These are phyloP conservation scores for Eclectus roratus DNA, from an alignment of 2,113 vertebrate species.

Conservation along the genomic window DNA sequence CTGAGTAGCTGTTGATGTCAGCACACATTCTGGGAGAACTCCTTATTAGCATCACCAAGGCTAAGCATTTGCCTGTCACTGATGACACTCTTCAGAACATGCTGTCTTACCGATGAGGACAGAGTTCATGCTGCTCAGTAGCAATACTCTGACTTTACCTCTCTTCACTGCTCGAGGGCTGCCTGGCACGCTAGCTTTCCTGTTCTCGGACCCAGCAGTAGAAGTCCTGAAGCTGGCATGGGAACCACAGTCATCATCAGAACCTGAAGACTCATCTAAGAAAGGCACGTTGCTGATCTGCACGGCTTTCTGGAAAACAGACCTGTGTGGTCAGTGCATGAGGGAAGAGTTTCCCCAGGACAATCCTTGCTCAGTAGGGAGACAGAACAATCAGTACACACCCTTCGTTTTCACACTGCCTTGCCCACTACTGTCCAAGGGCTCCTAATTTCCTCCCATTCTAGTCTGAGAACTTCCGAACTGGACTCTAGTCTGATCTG, in stretches of 20 bases:
- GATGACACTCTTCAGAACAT: background rate
- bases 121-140: background rate
- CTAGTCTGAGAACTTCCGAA: background rate
- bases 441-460: background rate
- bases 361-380: background rate
- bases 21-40: background rate
- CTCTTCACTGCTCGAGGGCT: constrained; percentile 87
- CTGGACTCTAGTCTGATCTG: background rate
- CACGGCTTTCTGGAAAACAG: constrained; percentile 81
- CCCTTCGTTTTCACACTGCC: background rate
- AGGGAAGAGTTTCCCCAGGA: background rate
- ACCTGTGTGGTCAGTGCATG: background rate
- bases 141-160: constrained; percentile 65
- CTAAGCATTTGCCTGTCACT: background rate
- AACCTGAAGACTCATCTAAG: constrained; percentile 86
- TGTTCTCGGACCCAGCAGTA: constrained; percentile 73
- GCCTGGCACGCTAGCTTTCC: constrained; percentile 80
- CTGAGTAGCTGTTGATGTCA: background rate
- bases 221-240: constrained; percentile 85
- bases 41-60: background rate
- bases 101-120: background rate
- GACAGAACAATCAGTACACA: background rate
- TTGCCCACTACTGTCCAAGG: background rate
- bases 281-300: constrained; percentile 89
- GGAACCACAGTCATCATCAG: constrained; percentile 88